These are phyloP conservation scores for Steatocranus sp. DNA, from an alignment of 2,797 vertebrate species.

Conservation along the genomic window DNA sequence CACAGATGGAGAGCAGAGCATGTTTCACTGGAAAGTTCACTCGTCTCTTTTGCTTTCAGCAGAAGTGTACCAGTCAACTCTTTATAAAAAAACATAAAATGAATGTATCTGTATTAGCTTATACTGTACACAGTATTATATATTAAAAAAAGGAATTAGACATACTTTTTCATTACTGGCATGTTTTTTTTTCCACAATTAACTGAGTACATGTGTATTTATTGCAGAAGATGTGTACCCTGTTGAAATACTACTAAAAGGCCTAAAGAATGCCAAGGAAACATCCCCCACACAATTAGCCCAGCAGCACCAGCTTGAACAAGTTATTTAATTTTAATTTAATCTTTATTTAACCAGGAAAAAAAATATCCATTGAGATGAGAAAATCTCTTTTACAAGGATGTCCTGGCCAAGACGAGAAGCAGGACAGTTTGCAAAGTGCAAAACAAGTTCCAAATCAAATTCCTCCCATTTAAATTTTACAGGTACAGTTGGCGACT, in stretches of 20 bases:
- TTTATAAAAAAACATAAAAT: slow-evolving; percentile 38
- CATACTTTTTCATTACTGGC: neutral
- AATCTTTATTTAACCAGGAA: neutral
- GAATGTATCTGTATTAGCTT: neutral
- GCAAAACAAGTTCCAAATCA: neutral
- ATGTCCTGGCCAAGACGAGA: neutral
- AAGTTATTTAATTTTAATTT: neutral
- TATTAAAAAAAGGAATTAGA: neutral
- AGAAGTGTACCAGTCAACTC: slow-evolving; percentile 76
- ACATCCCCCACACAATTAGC: neutral
- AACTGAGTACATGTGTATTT: neutral
- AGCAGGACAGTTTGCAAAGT: neutral
- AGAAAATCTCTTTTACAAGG: neutral
- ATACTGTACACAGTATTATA: neutral
- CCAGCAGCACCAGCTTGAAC: neutral
- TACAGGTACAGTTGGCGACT: neutral
- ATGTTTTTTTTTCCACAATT: neutral
- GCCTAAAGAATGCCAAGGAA: neutral
- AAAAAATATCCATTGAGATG: neutral
- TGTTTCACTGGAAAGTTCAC: slow-evolving; percentile 82
- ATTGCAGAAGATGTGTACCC: neutral
- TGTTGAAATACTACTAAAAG: neutral
- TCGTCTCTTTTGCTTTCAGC: slow-evolving; percentile 83
- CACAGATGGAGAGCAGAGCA: slow-evolving; percentile 81
- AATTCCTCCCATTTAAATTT: neutral